Evolutionary conservation across 2,888 invertebrate genomes (phyloP).

Genomic region (Parnassius glacialis): DNA sequence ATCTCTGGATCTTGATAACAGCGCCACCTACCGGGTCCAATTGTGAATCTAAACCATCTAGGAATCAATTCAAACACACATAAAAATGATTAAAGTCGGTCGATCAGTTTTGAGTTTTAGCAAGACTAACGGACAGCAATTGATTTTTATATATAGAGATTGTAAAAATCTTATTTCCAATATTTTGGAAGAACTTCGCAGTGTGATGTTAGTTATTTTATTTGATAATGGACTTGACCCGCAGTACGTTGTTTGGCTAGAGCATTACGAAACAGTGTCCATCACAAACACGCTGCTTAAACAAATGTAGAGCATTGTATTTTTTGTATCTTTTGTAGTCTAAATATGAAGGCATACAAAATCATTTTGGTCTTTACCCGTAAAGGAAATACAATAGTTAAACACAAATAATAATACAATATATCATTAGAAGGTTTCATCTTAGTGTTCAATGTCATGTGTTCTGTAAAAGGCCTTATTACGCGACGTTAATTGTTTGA

Average conservation of each 20-base stretch:
- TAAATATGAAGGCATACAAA: conserved; percentile 40
- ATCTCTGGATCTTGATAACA: too few relatives aligned
- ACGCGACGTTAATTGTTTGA: conserved; percentile 45
- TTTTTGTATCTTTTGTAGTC: conserved; percentile 31
- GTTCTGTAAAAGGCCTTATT: conserved; percentile 50
- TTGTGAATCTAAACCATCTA: too few relatives aligned
- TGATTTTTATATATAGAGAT: too few relatives aligned
- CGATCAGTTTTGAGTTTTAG: too few relatives aligned
- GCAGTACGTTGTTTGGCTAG: neutral
- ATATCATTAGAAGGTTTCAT: conserved; percentile 34
- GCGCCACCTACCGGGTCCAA: too few relatives aligned
- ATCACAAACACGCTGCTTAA: conserved; percentile 26
- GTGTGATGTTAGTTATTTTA: neutral
- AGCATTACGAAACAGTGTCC: conserved; percentile 5
- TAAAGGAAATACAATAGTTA: conserved; percentile 39
- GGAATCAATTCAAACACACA: too few relatives aligned
- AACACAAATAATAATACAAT: conserved; percentile 34
- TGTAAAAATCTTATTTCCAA: too few relatives aligned
- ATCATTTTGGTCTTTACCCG: conserved; percentile 36
- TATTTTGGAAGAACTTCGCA: neutral
- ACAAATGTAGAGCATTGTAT: conserved; percentile 27
- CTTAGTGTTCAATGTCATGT: conserved; percentile 55
- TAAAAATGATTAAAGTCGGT: too few relatives aligned
- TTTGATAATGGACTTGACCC: conserved; percentile 18
- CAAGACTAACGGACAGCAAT: too few relatives aligned